phyloP scores from a whole-genome alignment of 64 coral and sea anemone species.

The Actinia equina region DNA sequence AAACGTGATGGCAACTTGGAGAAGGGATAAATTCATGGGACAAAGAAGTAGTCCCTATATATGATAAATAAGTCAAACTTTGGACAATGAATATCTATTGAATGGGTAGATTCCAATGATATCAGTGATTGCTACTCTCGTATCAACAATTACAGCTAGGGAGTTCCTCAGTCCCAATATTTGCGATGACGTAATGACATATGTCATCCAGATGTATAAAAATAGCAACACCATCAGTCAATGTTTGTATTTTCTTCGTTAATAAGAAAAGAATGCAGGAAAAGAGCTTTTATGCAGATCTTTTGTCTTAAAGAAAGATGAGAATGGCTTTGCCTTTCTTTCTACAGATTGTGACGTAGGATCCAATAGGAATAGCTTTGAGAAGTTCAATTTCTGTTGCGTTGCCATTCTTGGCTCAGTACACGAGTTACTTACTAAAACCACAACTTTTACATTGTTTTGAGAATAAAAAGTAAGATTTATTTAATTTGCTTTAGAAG shows the following conservation, averaged over 20 bases:
- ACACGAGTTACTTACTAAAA: too few species aligned
- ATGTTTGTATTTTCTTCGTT: neutral
- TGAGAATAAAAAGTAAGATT: too few species aligned
- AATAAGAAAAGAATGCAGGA: neutral
- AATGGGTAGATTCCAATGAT: neutral
- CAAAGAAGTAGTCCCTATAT: neutral
- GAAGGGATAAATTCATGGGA: neutral
- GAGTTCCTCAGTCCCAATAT: neutral
- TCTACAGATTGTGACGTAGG: too few species aligned
- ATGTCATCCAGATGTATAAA: neutral
- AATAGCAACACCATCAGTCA: neutral
- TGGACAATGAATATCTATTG: neutral
- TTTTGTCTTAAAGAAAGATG: neutral
- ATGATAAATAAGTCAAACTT: neutral
- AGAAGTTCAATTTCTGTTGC: too few species aligned
- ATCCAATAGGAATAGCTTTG: too few species aligned
- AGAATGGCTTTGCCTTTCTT: neutral
- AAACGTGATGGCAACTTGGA: neutral
- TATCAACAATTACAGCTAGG: neutral
- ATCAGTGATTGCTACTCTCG: too few species aligned
- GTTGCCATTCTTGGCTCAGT: too few species aligned
- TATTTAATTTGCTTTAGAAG: too few species aligned
- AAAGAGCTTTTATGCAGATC: neutral
- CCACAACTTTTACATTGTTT: too few species aligned
- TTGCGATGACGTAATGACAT: neutral